phyloP scores from a whole-genome alignment of 2,113 vertebrate species.

The Eulemur rufifrons region DNA sequence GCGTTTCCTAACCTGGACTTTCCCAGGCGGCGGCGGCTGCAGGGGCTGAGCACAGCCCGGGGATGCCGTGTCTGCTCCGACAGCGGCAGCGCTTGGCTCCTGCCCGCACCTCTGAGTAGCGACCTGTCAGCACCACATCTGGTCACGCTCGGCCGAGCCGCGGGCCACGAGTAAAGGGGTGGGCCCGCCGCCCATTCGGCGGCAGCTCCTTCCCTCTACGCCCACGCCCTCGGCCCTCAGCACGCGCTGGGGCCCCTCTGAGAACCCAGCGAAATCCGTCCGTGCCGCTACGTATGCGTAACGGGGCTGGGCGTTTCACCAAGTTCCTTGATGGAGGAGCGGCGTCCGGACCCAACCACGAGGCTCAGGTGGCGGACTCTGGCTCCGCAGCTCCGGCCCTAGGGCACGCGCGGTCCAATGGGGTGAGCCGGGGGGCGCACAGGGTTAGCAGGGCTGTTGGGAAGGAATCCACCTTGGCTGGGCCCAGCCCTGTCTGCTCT shows the following conservation, averaged over 20 bases:
- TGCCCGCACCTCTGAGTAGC: background rate
- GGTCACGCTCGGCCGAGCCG: background rate
- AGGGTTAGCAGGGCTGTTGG: background rate
- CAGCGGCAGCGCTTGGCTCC: background rate
- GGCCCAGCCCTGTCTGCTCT: background rate
- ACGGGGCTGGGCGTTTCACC: background rate
- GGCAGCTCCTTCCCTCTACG: slow-evolving; percentile 1
- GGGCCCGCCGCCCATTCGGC: background rate
- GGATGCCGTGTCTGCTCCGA: background rate
- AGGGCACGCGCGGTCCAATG: background rate
- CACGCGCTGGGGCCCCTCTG: background rate
- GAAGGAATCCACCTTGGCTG: background rate
- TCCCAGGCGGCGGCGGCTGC: background rate
- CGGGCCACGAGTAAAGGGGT: background rate
- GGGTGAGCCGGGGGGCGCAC: fast-evolving
- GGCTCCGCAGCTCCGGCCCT: fast-evolving
- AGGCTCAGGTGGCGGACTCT: background rate
- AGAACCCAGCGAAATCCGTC: background rate
- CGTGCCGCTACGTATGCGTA: background rate
- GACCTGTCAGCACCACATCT: slow-evolving; percentile 19
- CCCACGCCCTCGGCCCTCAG: background rate
- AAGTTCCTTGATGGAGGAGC: background rate
- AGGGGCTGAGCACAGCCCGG: background rate
- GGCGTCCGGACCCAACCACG: background rate
- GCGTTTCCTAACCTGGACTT: slow-evolving; percentile 9